Conservation (phyloP, 2,888 invertebrate species). For the Eilema sororculum region DNA sequence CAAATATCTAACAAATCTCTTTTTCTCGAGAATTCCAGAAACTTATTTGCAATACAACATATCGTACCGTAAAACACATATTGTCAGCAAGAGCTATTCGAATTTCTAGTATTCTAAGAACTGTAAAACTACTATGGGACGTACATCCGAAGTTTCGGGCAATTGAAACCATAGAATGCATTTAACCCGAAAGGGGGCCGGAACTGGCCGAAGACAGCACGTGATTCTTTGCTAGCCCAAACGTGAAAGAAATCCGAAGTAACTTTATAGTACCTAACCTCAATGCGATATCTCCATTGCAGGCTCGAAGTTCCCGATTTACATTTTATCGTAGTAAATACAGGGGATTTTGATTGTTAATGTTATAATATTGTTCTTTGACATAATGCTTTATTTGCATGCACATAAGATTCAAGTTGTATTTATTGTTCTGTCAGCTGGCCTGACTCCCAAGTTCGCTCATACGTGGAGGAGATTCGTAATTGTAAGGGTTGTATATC, state of each 20-base stretch:
- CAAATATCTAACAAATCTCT: not conserved
- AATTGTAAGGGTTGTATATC: constrained; percentile 28
- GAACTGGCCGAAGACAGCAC: not conserved
- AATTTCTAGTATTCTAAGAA: not conserved
- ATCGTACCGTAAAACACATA: not conserved
- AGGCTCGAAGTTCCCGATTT: not conserved
- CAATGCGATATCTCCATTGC: not conserved
- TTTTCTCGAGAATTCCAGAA: not conserved
- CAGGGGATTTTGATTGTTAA: not conserved
- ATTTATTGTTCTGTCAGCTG: constrained; percentile 41
- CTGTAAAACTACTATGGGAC: not conserved
- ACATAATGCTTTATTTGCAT: not conserved
- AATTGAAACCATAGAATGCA: not conserved
- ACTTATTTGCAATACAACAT: not conserved
- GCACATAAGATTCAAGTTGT: constrained; percentile 3
- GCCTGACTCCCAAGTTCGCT: constrained; percentile 34
- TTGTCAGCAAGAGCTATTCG: not conserved
- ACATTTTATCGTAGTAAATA: not conserved
- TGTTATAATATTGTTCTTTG: not conserved
- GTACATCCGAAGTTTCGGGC: not conserved
- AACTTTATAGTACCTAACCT: not conserved
- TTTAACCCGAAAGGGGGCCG: not conserved
- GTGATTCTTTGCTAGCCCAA: not conserved
- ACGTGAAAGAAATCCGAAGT: too few relatives aligned
- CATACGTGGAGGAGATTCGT: constrained; percentile 17